Evolutionary conservation across 2,888 invertebrate species (phyloP), one percentile per base, ranked within the genome.

Genomic region (Aporophyla nigra): DNA sequence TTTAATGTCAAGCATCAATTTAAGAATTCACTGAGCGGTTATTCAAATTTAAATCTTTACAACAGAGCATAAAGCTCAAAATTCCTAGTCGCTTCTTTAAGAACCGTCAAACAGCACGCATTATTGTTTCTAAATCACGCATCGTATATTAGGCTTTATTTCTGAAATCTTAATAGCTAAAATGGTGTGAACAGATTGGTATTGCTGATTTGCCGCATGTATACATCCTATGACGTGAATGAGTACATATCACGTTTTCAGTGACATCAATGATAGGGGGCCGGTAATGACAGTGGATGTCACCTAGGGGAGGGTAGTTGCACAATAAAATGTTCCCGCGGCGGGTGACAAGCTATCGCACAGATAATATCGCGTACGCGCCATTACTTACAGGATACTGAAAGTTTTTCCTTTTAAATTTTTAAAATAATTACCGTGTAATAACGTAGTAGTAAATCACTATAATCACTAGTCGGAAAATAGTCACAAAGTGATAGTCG

Each of bases 301-400:
- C 83, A 76, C 75, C 78, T 83, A 82, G 80, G 54, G 75, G 73
- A 82, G 82, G 87, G 79, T 83, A 82, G 84, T 46, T 73, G 80
- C 72, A 71, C 74, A 79, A 85, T 87, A 72, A 85, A 86, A 87
- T 74, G 61, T 79, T 56, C 82, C 80, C 74, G 76, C 75, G 83
- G 82, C 68, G 74, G 67, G 76, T 84, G 87, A 88, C 88, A 87
- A 87, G 87, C 89, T 89, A 87, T 90, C 88, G 78, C 65, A 72
- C 77, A 79, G 82, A 80, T 84, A 76, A 74, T 74, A 86, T 87
- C 84, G 70, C 78, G 69, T 78, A 84, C 78, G 87, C 83, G 80
- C 51, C 83, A 86, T 89, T 82, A 82, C 59, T n/a, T 40, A 78
- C 71, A 84, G 80, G 65, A 78, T 61, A 71, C 75, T 68, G 46